Evolutionary conservation across 2,888 invertebrate genomes (phyloP), one percentile per base, ranked within the genome.

Genomic region (Ganaspis brasiliensis): DNA sequence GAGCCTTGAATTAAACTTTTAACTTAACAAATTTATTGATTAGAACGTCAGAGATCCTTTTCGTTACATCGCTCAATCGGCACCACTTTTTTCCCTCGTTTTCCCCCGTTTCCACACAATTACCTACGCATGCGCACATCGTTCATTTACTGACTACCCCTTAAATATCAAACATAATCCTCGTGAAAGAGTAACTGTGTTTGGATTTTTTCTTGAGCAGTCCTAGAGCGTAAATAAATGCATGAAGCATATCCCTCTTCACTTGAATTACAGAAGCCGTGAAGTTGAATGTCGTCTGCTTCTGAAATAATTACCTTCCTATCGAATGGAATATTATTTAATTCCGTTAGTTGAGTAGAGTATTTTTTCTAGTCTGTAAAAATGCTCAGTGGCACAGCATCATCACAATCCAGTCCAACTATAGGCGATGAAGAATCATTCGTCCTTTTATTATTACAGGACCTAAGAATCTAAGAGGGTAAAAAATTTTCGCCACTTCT

Each of bases 341-440:
- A 78, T 55, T 73, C 72, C 0, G 78, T 70, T 3, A 70, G 40
- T 71, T 74, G n/a, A 3, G 1, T 14, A 14, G 45, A 12, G 45
- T 45, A 45, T 3, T 45, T 45, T 45, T 45, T 45, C 45, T 14
- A 12, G 14, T 45, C 45, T 45, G 45, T 45, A 12, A 45, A 14
- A 45, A 45, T 45, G n/a, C 45, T 45, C n/a, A 45, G n/a, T 14
- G 45, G 14, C 1, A 45, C 14, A 14, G 45, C 45, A 3, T 45
- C 45, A 4, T 45, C 14, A 12, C 12, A 45, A n/a, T n/a, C n/a
- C n/a, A n/a, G n/a, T 14, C 14, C 45, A 14, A 45, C 4, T 14
- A 45, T 14, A 45, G 14, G n/a, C 45, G 45, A 45, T 45, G 14
- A 14, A 45, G 14, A 45, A 45, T 45, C 45, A 45, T 45, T 45